Base-by-base conservation (phyloP, 2,888 invertebrate genomes). In the Cryptophagus acutangulus region DNA sequence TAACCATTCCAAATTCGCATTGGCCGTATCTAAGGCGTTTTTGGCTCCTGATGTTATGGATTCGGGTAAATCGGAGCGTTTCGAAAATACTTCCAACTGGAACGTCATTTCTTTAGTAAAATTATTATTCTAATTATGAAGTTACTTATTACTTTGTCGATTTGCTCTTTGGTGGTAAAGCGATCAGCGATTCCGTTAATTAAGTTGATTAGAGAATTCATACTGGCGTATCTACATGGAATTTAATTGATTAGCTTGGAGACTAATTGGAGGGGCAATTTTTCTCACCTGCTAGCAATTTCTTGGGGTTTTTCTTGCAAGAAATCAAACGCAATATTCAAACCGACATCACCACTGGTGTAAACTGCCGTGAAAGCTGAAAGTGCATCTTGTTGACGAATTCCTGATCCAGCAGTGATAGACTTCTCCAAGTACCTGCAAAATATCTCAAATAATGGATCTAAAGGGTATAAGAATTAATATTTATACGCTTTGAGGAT, bases 401-500 rank as follows among this genome's bases (percentile, higher is more conserved):
- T 70, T 38, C 56, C 68, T 2, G 61, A 60, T 6, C 18, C 33
- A 8, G 46, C 40, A 10, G 45, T 44, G n/a, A 65, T 47, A 5
- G 14, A n/a, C n/a, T n/a, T n/a, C 1, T 38, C 9, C n/a, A 65
- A 40, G 43, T 62, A 64, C 3, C 62, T 63, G 26, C 35, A 46
- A 34, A 25, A 33, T 10, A 12, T 20, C 9, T 20, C 9, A 20
- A 9, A 20, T 20, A 20, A 20, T 8, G 9, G 20, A 6, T 20
- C 9, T 20, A 6, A 20, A 20, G 20, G 9, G 20, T 20, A 20
- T 20, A 6, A 5, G 6, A 20, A 20, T 6, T 20, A 20, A 20
- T 20, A n/a, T n/a, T 20, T 40, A 45, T 66, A 82, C 79, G 71
- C 65, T 13, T 69, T 62, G 2, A 88, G 70, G 14, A 82, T 69